Conservation (phyloP, 2,113 vertebrate genomes). For the Piliocolobus tephrosceles region DNA sequence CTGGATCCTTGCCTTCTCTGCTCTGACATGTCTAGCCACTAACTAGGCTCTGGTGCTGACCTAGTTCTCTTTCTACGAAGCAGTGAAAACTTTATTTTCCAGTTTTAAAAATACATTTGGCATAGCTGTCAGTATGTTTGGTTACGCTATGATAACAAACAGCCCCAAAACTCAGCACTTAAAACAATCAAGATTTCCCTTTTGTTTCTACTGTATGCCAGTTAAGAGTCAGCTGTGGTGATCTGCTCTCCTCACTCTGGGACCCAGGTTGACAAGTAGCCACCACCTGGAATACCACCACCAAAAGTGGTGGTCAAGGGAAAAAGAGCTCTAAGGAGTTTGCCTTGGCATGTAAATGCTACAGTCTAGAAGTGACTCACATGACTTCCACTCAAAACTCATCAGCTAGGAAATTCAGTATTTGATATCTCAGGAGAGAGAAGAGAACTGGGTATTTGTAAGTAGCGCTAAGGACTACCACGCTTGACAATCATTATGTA, state of each 20-base stretch:
- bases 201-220: not conserved
- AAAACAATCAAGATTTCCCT: not conserved
- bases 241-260: not conserved
- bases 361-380: not conserved
- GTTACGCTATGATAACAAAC: not conserved
- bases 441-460: not conserved
- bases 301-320: not conserved
- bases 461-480: not conserved
- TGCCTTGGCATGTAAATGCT: not conserved
- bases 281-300: not conserved
- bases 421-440: not conserved
- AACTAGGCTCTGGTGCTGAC: not conserved
- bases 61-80: not conserved
- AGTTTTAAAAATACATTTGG: slow-evolving; percentile 17
- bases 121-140: not conserved
- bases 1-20: not conserved
- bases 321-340: not conserved
- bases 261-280: not conserved
- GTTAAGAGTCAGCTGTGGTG: not conserved
- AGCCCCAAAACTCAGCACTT: not conserved
- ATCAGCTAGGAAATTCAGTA: not conserved
- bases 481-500: not conserved
- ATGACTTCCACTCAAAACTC: not conserved
- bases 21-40: not conserved
- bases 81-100: slow-evolving; percentile 2